Evolutionary conservation across 2,888 invertebrate species (phyloP).

Genomic region (Stenodera caucasica): DNA sequence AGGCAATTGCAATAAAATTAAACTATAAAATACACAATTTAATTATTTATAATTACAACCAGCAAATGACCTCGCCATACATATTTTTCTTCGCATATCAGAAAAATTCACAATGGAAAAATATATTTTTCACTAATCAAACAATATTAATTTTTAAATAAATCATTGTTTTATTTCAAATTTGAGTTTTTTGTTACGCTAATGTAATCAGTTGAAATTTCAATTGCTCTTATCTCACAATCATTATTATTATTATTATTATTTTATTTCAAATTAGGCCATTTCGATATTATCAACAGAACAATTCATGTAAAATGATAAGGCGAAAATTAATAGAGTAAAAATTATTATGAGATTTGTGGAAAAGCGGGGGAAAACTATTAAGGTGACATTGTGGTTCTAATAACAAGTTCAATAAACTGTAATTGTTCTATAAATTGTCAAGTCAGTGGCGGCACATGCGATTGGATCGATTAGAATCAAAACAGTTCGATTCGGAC

Average conservation of each 20-base stretch:
- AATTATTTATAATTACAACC: constrained; percentile 5
- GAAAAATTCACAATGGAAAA: background rate
- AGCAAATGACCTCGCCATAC: constrained; percentile 1
- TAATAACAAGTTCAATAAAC: constrained; percentile 24
- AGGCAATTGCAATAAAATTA: background rate
- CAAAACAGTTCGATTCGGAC: no score
- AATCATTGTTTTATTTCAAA: background rate
- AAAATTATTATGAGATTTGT: background rate
- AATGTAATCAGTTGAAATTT: constrained; percentile 1
- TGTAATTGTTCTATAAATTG: constrained; percentile 18
- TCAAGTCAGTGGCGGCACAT: background rate
- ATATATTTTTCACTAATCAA: background rate
- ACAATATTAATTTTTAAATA: constrained; percentile 3
- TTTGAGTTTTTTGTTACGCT: background rate
- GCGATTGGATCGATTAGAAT: no score
- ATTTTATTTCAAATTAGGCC: background rate
- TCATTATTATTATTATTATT: background rate
- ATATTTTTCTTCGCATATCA: no score
- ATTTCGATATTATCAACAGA: constrained; percentile 1
- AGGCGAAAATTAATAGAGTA: background rate
- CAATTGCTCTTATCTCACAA: background rate
- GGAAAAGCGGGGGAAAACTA: background rate
- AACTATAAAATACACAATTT: background rate
- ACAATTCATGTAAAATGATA: background rate
- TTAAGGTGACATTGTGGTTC: constrained; percentile 2